A percentile compares a stretch with the other conserved stretches of the same genome.
These are phyloP conservation scores for Harpagifer antarcticus DNA, from an alignment of 2,797 vertebrate genomes.

Conservation along the genomic window DNA sequence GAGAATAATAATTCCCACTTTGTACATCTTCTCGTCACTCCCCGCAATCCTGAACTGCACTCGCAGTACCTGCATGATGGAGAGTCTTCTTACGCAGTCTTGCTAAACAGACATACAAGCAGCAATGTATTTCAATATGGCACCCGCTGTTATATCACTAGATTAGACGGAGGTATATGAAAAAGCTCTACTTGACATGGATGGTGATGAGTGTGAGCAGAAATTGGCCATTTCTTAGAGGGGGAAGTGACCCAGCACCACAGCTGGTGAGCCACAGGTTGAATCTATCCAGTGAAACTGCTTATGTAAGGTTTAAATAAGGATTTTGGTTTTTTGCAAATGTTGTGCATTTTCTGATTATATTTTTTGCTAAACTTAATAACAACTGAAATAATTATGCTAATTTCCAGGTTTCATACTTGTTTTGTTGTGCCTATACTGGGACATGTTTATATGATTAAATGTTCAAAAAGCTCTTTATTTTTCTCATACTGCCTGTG, in stretches of 20 bases:
- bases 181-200: slow-evolving; percentile 71
- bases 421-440: no score
- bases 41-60: not conserved
- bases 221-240: slow-evolving; percentile 23
- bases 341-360: not conserved
- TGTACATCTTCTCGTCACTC: slow-evolving; percentile 6
- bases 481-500: no score
- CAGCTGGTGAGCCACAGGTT: slow-evolving; percentile 26
- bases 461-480: no score
- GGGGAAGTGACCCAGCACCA: slow-evolving; percentile 41
- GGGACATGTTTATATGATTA: no score
- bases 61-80: slow-evolving; percentile 27
- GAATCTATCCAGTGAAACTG: not conserved
- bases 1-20: slow-evolving; percentile 50
- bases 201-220: slow-evolving; percentile 51
- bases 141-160: slow-evolving; percentile 38
- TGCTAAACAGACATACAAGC: slow-evolving; percentile 1
- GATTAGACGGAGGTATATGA: slow-evolving; percentile 26
- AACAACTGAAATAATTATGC: not conserved
- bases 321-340: not conserved
- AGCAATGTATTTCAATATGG: slow-evolving; percentile 42
- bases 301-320: not conserved
- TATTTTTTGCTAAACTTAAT: not conserved
- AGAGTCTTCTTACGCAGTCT: slow-evolving; percentile 26
- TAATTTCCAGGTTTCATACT: no score